Evolutionary conservation across 1,140 invertebrate genomes (phyloP).

Genomic region (Bombus consobrinus): DNA sequence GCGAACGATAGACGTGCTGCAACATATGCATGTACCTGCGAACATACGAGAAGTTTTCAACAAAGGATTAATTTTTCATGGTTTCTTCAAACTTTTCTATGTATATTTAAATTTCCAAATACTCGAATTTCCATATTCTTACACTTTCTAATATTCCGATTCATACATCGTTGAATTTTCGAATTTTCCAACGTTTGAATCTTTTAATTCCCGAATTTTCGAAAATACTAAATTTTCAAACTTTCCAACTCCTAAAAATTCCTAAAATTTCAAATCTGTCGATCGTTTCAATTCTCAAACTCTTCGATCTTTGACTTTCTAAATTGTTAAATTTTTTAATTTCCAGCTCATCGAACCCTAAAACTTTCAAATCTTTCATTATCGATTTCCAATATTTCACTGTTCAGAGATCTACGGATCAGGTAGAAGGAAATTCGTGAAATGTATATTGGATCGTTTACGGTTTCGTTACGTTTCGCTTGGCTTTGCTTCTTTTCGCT

Average conservation of each 20-base stretch:
- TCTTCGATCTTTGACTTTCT: too few species aligned
- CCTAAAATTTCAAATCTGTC: background rate
- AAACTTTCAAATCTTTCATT: background rate
- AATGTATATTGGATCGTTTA: too few species aligned
- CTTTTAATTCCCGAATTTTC: background rate
- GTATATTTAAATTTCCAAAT: too few species aligned
- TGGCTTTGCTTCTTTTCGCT: background rate
- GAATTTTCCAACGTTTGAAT: background rate
- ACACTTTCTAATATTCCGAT: background rate
- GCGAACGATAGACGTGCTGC: conserved; percentile 94
- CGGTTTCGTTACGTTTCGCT: background rate
- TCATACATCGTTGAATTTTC: background rate
- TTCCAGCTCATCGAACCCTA: background rate
- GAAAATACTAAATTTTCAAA: background rate
- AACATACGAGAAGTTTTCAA: conserved; percentile 11
- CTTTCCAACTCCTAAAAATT: too few species aligned
- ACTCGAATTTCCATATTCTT: background rate
- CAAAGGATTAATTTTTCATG: too few species aligned
- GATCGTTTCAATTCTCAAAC: background rate
- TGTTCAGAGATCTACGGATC: background rate
- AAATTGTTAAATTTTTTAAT: background rate
- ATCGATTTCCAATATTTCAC: background rate
- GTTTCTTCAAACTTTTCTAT: too few species aligned
- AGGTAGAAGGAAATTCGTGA: background rate
- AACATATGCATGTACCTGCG: conserved; percentile 96